Percentiles rank a stretch among this genome's conserved stretches.
Evolutionary conservation across 2,797 vertebrate species (phyloP).

Genomic region (Eutrigla gurnardus): DNA sequence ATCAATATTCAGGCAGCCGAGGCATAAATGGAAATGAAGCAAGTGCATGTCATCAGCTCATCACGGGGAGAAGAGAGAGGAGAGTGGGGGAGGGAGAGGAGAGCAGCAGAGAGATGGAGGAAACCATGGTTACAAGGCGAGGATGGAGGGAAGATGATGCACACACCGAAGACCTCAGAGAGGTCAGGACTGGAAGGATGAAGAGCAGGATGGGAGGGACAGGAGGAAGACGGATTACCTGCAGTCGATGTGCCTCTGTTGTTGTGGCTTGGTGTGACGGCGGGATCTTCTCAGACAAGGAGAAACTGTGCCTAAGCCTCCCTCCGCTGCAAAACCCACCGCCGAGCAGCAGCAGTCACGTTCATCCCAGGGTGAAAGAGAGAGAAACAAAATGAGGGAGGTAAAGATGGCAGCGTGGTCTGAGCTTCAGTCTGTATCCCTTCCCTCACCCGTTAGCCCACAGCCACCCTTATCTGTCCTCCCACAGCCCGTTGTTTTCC

Average conservation of each 20-base stretch:
- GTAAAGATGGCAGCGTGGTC: slow-evolving; percentile 55
- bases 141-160: slow-evolving; percentile 57
- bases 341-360: slow-evolving; percentile 50
- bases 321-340: slow-evolving; percentile 59
- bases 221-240: slow-evolving; percentile 74
- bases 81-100: slow-evolving; percentile 65
- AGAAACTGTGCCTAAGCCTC: slow-evolving; percentile 58
- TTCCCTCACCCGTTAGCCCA: slow-evolving; percentile 63
- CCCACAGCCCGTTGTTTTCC: slow-evolving; percentile 78
- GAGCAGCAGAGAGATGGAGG: slow-evolving; percentile 63
- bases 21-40: slow-evolving; percentile 59
- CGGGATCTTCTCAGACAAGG: slow-evolving; percentile 64
- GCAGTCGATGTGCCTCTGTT: slow-evolving; percentile 56
- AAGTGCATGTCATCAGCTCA: slow-evolving; percentile 66
- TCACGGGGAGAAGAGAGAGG: slow-evolving; percentile 46
- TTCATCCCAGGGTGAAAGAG: slow-evolving; percentile 69
- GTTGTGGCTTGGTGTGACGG: slow-evolving; percentile 37
- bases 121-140: slow-evolving; percentile 72
- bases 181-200: slow-evolving; percentile 15
- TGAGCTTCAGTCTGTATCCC: slow-evolving; percentile 51
- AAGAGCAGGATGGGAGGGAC: not conserved
- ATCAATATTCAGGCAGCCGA: slow-evolving; percentile 35
- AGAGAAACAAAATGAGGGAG: slow-evolving; percentile 12
- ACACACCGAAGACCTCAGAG: not conserved
- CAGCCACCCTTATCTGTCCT: slow-evolving; percentile 70